Base-by-base conservation (phyloP, 1,140 invertebrate species). In the Lysiphlebus fabarum region DNA sequence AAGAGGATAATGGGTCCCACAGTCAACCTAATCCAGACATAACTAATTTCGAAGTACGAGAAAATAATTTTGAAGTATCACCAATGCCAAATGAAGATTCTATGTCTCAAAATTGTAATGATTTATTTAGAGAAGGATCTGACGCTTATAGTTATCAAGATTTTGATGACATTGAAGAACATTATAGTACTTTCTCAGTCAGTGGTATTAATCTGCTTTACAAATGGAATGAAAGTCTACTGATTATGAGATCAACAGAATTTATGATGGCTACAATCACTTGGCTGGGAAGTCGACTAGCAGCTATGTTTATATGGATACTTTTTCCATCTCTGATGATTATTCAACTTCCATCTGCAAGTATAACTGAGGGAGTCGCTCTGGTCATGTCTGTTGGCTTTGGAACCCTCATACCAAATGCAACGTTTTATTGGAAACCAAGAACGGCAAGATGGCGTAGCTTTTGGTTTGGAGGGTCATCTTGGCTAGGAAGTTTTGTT, bases 1-100 rank as follows among this genome's bases (percentile, higher is more conserved):
- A 76, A 33, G 70, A 76, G 14, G 68, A 74, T 34, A 70, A 66
- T 14, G 74, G 72, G 62, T 56, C 70, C 34, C 61, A 62, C 5
- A 49, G 62, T 26, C 60, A 51, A 33, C 48, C 59, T 1, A 48
- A 59, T 2, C 10, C 58, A 10, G 43, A 65, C 6, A 53, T 58
- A 7, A 40, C 7, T 9, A 53, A 63, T 26, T 6, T 10, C 14
- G 44, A 53, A 9, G 62, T 58, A 10, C 26, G 36, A 11, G 38
- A 26, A 5, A 45, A 48, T 47, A 63, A 49, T 5, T 12, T 9
- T 37, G 26, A 49, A 45, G 8, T 41, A 43, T 62, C 17, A 50
- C 26, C 34, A 48, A 17, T 37, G 47, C 56, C 1, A 65, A 66
- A 59, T 47, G 47, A 40, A 56, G 14, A 58, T 26, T 26, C 17